Evolutionary conservation across 1,140 invertebrate genomes (phyloP).

Genomic region (Ceratina australensis): DNA sequence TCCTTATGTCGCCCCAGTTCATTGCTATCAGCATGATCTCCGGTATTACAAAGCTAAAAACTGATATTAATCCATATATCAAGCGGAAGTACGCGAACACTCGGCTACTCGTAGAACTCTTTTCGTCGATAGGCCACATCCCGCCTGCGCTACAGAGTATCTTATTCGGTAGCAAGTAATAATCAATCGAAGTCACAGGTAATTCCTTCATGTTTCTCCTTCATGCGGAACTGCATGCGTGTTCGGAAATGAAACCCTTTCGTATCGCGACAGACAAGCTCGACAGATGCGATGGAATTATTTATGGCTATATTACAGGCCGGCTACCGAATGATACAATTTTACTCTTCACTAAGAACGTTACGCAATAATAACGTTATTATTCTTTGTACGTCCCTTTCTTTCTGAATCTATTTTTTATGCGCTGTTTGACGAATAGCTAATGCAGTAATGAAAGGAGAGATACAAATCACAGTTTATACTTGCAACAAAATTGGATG

Average conservation of each 20-base stretch:
- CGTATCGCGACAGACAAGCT: not conserved
- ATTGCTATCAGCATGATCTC: constrained; percentile 11
- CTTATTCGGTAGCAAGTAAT: constrained; percentile 42
- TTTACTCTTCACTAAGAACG: not conserved
- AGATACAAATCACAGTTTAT: no score
- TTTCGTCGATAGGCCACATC: constrained; percentile 36
- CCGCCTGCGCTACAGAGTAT: constrained; percentile 31
- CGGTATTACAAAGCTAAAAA: constrained; percentile 24
- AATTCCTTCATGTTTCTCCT: constrained; percentile 2
- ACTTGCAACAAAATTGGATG: no score
- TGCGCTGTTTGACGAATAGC: constrained; percentile 9
- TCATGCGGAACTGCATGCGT: not conserved
- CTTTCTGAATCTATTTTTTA: not conserved
- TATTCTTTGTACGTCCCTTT: not conserved
- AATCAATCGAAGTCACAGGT: constrained; percentile 17
- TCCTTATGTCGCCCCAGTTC: constrained; percentile 29
- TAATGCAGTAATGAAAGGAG: not conserved
- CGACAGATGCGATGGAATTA: not conserved
- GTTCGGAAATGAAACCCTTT: not conserved
- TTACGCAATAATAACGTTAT: constrained; percentile 10
- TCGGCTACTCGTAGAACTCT: not conserved
- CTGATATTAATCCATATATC: constrained; percentile 4
- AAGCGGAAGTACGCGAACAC: constrained; percentile 25
- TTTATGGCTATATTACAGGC: constrained; percentile 13
- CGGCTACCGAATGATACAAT: not conserved